Conservation (phyloP, 2,797 vertebrate species). For the Carcharodon carcharias region DNA sequence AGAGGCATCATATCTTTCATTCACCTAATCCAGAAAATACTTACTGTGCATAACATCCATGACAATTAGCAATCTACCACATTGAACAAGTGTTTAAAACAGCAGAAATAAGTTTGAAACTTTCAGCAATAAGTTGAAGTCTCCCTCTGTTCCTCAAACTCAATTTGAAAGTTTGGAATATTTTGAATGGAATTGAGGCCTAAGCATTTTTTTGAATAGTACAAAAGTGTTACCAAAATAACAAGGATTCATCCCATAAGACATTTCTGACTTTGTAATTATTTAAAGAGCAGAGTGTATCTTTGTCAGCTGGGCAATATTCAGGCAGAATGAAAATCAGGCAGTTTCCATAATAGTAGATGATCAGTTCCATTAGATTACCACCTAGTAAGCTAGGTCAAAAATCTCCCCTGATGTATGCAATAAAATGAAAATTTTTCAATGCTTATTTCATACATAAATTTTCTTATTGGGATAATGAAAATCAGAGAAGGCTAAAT, state of each 20-base stretch:
- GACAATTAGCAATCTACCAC: not conserved
- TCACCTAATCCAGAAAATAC: not conserved
- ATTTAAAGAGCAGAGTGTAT: not conserved
- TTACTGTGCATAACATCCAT: not conserved
- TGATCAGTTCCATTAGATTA: not conserved
- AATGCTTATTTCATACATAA: not conserved
- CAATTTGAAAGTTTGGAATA: slow-evolving; percentile 4
- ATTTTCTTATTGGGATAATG: not conserved
- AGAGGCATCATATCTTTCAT: not conserved
- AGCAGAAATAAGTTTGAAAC: not conserved
- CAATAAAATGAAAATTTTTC: not conserved
- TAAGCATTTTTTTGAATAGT: not conserved
- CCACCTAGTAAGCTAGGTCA: not conserved
- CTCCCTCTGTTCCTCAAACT: not conserved
- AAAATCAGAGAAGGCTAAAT: not conserved
- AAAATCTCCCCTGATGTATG: not conserved
- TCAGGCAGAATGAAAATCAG: not conserved
- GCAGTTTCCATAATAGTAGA: not conserved
- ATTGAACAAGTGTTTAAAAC: not conserved
- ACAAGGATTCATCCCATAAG: not conserved
- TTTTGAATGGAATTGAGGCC: not conserved
- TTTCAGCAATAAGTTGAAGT: not conserved
- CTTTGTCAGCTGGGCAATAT: not conserved
- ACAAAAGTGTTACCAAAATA: not conserved
- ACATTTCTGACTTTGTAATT: not conserved